Conservation (phyloP, 2,113 vertebrate species). For the Mus spicilegus region DNA sequence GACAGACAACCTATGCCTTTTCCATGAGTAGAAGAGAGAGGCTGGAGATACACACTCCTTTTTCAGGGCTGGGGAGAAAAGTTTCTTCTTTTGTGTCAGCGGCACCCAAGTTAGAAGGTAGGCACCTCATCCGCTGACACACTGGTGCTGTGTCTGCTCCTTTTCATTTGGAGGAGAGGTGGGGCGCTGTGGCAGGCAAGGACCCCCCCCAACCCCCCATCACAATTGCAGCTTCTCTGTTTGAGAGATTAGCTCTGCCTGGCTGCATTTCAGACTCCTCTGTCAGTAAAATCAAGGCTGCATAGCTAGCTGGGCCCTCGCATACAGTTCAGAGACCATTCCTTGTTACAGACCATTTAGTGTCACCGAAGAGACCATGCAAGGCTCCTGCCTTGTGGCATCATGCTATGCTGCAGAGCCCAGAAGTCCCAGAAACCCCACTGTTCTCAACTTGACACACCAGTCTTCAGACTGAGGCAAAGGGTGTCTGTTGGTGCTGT, state of each 20-base stretch:
- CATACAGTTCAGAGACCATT: neutral
- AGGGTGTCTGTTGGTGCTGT: neutral
- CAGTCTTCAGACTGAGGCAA: neutral
- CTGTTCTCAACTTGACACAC: neutral
- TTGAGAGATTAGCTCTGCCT: neutral
- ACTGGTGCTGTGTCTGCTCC: neutral
- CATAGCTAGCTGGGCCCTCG: neutral
- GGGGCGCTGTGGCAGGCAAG: neutral
- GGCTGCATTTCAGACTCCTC: neutral
- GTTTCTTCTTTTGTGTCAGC: neutral
- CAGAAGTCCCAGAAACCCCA: neutral
- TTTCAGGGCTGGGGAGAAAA: neutral
- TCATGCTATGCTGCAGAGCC: neutral
- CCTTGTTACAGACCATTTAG: neutral
- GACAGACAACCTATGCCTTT: neutral
- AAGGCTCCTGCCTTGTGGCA: neutral
- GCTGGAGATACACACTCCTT: too few relatives aligned
- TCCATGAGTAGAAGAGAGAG: neutral
- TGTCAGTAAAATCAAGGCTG: neutral
- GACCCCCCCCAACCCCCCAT: too few relatives aligned
- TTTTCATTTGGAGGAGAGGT: neutral
- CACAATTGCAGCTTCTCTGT: neutral
- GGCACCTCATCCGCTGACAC: neutral
- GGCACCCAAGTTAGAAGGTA: neutral
- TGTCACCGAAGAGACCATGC: neutral